These are phyloP conservation scores for Anas capensis DNA, from an alignment of 2,797 vertebrate genomes.

Conservation along the genomic window DNA sequence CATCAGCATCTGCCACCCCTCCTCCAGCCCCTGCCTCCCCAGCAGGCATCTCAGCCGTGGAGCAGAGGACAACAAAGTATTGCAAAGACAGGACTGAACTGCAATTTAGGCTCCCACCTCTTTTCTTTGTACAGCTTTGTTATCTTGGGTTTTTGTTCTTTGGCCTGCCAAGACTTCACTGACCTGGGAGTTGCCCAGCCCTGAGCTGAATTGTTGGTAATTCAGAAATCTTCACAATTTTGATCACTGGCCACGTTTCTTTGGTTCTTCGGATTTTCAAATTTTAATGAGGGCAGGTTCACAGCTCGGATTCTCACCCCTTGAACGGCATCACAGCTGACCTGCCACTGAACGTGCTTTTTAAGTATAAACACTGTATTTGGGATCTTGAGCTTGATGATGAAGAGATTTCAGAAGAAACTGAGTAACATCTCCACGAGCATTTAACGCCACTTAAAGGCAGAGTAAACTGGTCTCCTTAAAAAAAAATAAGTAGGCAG, in stretches of 20 bases:
- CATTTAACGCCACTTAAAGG: neutral
- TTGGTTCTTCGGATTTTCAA: neutral
- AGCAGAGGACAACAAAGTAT: neutral
- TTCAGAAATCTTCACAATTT: neutral
- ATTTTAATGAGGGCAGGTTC: neutral
- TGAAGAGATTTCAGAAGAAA: neutral
- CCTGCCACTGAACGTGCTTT: neutral
- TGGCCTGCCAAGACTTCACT: neutral
- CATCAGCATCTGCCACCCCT: neutral
- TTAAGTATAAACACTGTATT: neutral
- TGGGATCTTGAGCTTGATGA: neutral
- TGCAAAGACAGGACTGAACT: neutral
- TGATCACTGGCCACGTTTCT: rapidly evolving
- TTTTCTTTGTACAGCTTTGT: neutral
- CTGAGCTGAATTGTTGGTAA: neutral
- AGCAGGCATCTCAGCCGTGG: neutral
- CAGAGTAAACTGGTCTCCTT: neutral
- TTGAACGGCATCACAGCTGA: neutral
- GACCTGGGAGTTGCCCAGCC: rapidly evolving
- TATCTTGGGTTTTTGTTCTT: neutral
- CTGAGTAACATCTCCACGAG: neutral
- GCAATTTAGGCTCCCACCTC: neutral
- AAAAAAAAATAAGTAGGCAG: rapidly evolving
- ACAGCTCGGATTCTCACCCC: neutral
- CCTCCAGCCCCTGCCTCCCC: neutral